Conservation (phyloP, 1,140 invertebrate species). For the Octopus bimaculoides region DNA sequence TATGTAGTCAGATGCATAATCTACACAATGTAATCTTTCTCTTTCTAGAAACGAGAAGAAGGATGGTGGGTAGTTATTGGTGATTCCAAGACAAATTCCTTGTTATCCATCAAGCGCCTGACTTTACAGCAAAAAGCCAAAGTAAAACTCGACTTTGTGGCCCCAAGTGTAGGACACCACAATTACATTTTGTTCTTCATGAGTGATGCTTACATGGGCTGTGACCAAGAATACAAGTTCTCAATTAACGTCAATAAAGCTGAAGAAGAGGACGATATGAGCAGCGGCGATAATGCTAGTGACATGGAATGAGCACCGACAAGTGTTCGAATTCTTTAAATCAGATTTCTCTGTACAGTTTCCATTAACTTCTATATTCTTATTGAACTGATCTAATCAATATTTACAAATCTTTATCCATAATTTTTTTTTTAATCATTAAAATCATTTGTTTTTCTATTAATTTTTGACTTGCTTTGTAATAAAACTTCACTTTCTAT, state of each 20-base stretch:
- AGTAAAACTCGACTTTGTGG: slow-evolving; percentile 93
- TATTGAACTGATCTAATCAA: no score
- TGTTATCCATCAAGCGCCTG: slow-evolving; percentile 94
- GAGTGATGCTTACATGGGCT: slow-evolving; percentile 98
- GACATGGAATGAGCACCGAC: background rate
- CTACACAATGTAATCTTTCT: slow-evolving; percentile 8
- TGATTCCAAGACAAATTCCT: slow-evolving; percentile 88
- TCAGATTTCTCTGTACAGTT: no score
- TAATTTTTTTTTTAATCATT: no score
- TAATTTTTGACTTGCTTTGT: no score
- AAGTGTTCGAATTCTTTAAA: no score
- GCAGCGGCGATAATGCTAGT: slow-evolving; percentile 51
- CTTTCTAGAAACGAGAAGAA: slow-evolving; percentile 84
- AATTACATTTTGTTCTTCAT: slow-evolving; percentile 97
- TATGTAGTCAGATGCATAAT: no score
- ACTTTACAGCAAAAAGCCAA: slow-evolving; percentile 91
- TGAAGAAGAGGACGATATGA: slow-evolving; percentile 51
- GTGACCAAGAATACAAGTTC: slow-evolving; percentile 69
- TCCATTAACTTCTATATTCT: no score
- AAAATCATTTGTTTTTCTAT: no score
- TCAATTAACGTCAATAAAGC: slow-evolving; percentile 73
- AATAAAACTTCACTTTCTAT: no score
- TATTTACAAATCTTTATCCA: no score
- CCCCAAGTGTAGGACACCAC: slow-evolving; percentile 73
- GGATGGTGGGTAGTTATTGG: slow-evolving; percentile 99